phyloP scores from a whole-genome alignment of 2,888 invertebrate genomes.

The Acrocera orbiculus region DNA sequence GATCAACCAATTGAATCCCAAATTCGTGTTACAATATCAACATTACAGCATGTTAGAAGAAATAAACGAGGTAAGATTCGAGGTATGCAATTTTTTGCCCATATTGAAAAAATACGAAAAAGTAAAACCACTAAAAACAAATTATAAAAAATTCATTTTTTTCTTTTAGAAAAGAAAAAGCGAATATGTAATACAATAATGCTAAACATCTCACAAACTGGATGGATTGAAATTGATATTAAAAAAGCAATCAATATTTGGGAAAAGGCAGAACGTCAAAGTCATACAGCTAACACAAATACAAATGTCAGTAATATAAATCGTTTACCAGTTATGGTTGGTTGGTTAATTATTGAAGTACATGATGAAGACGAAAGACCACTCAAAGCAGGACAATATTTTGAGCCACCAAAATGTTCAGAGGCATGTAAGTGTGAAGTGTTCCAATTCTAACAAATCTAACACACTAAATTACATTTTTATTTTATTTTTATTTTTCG shows the following conservation, averaged over 20 bases:
- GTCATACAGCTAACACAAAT: slow-evolving; percentile 3
- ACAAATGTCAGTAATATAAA: slow-evolving; percentile 10
- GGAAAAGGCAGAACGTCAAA: slow-evolving; percentile 18
- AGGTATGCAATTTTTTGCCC: neutral
- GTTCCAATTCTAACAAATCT: slow-evolving; percentile 17
- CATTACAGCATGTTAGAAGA: slow-evolving; percentile 22
- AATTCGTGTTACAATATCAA: slow-evolving; percentile 27
- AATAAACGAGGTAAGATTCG: slow-evolving; percentile 21
- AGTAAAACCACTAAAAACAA: neutral
- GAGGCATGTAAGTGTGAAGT: slow-evolving; percentile 33
- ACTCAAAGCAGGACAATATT: slow-evolving; percentile 25
- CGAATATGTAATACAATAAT: slow-evolving; percentile 29
- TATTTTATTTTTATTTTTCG: neutral
- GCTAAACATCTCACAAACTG: slow-evolving; percentile 25
- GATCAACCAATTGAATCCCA: slow-evolving; percentile 21
- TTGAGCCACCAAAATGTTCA: slow-evolving; percentile 28
- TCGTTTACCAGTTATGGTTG: slow-evolving; percentile 21
- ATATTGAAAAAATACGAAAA: too few species aligned
- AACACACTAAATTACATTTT: slow-evolving; percentile 2
- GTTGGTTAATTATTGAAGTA: slow-evolving; percentile 26
- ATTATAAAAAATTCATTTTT: neutral
- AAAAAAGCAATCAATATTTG: slow-evolving; percentile 28
- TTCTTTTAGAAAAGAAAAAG: slow-evolving; percentile 22
- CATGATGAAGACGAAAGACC: slow-evolving; percentile 29
- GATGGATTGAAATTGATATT: slow-evolving; percentile 30